Conservation (phyloP, 1,140 invertebrate genomes). For the Streblospio benedicti region DNA sequence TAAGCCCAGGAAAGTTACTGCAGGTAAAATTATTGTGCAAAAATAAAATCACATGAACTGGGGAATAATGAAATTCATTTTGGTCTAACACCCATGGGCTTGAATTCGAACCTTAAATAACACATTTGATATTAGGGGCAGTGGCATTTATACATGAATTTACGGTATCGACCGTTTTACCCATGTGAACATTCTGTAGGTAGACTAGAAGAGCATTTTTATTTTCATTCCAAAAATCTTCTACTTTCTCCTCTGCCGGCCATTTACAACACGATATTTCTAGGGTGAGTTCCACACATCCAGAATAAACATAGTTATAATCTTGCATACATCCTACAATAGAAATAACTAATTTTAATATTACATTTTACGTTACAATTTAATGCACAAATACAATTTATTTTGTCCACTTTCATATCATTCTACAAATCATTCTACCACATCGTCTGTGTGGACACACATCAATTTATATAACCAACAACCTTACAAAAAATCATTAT, state of each 20-base stretch:
- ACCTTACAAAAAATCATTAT: no score
- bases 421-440: no score
- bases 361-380: no score
- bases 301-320: conserved; percentile 95
- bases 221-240: conserved; percentile 89
- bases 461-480: no score
- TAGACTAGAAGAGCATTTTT: conserved; percentile 68
- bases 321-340: conserved; percentile 99
- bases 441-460: no score
- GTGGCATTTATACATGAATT: background rate
- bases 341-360: conserved; percentile 59
- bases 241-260: conserved; percentile 70
- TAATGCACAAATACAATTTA: no score
- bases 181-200: conserved; percentile 63
- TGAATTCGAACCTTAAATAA: background rate
- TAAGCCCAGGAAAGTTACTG: no score
- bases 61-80: no score
- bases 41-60: no score
- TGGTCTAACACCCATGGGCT: background rate
- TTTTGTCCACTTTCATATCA: no score
- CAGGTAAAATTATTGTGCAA: no score
- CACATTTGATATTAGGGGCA: background rate
- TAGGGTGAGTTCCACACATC: conserved; percentile 96
- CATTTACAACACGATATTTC: conserved; percentile 97
- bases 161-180: conserved; percentile 15